phyloP scores from a whole-genome alignment of 2,797 vertebrate species.

The Lutjanus campechanus region DNA sequence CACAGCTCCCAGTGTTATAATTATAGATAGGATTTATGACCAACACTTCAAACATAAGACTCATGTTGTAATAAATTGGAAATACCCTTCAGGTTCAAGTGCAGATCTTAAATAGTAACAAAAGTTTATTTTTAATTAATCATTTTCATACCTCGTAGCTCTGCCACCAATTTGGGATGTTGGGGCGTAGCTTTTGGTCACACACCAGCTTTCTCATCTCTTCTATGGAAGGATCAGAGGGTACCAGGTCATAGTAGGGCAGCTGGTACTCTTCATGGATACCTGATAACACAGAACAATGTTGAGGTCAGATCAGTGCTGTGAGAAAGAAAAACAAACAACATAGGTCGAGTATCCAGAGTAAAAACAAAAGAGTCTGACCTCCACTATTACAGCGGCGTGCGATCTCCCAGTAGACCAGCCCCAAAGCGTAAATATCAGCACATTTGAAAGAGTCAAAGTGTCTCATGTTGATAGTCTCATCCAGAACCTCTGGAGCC shows the following conservation, averaged over 20 bases:
- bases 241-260: constrained; percentile 95
- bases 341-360: constrained; percentile 25
- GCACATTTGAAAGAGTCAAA: constrained; percentile 98
- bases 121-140: neutral
- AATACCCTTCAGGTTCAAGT: too few species aligned
- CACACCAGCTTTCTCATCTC: constrained; percentile 98
- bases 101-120: neutral
- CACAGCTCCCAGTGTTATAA: neutral
- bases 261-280: constrained; percentile 97
- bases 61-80: neutral
- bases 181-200: constrained; percentile 95
- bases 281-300: constrained; percentile 78
- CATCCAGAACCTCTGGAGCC: constrained; percentile 96
- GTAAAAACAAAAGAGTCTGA: constrained; percentile 67
- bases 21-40: neutral
- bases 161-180: constrained; percentile 97
- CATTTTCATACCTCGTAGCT: constrained; percentile 90
- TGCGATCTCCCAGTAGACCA: constrained; percentile 97
- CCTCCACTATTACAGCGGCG: constrained; percentile 95
- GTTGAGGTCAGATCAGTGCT: constrained; percentile 24
- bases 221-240: constrained; percentile 95
- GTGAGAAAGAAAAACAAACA: constrained; percentile 23
- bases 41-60: neutral
- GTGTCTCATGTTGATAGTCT: constrained; percentile 97
- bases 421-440: constrained; percentile 94